phyloP scores from a whole-genome alignment of 2,888 invertebrate species.

The Hyles lineata region DNA sequence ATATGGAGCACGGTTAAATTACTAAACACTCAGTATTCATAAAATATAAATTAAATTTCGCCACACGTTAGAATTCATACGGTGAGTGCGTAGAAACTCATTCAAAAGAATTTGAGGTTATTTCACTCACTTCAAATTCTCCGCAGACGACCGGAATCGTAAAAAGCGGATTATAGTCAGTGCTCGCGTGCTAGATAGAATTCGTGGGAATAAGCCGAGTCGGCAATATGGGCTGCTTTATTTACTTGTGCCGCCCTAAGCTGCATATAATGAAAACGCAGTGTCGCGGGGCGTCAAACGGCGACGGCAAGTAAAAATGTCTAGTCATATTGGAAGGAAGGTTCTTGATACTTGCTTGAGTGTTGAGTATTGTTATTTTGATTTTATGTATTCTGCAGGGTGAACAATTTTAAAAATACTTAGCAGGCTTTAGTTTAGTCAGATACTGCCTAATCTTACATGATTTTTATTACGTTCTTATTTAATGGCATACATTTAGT shows the following conservation, averaged over 20 bases:
- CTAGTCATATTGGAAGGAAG: constrained; percentile 43
- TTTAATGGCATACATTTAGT: too few relatives aligned
- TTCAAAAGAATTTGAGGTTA: constrained; percentile 73
- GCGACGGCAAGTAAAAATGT: constrained; percentile 70
- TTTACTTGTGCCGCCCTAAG: constrained; percentile 80
- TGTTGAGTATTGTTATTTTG: background rate
- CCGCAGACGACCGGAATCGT: constrained; percentile 80
- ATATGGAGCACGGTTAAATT: background rate
- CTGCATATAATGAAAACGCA: constrained; percentile 85
- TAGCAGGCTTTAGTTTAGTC: too few relatives aligned
- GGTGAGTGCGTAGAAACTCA: constrained; percentile 42
- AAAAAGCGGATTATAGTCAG: constrained; percentile 83
- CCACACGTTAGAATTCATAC: constrained; percentile 19
- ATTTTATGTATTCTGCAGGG: background rate
- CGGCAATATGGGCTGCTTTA: constrained; percentile 82
- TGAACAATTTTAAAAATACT: too few relatives aligned
- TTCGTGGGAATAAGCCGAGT: constrained; percentile 76
- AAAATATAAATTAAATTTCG: constrained; percentile 11
- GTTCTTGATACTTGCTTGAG: constrained; percentile 57
- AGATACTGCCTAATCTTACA: too few relatives aligned
- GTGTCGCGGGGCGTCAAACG: constrained; percentile 79
- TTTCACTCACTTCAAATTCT: constrained; percentile 83
- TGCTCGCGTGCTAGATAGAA: constrained; percentile 74
- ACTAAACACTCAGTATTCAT: background rate
- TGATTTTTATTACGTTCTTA: too few relatives aligned